phyloP scores from a whole-genome alignment of 2,888 invertebrate genomes.

The Leptopterna dolabrata region DNA sequence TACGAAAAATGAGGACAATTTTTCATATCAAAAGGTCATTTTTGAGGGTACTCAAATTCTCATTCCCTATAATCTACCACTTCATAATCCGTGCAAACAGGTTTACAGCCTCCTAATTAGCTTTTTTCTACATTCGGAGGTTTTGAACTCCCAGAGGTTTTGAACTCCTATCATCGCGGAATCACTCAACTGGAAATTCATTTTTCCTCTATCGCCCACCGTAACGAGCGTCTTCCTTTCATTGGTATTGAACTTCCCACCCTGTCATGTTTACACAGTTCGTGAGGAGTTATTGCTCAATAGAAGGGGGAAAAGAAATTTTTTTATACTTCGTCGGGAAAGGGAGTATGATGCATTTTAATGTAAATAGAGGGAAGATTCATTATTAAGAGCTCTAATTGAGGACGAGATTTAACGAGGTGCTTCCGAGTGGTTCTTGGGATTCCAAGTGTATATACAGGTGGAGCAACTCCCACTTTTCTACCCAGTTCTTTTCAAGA shows the following conservation, averaged over 20 bases:
- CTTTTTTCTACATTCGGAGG: neutral
- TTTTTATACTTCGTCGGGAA: neutral
- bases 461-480: neutral
- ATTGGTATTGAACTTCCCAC: neutral
- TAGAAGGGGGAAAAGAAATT: neutral
- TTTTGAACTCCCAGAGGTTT: neutral
- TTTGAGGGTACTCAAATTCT: too few species aligned
- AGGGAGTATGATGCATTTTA: neutral
- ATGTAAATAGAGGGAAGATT: slow-evolving; percentile 9
- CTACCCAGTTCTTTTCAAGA: neutral
- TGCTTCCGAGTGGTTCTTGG: neutral
- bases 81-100: too few species aligned
- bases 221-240: slow-evolving; percentile 23
- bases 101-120: neutral
- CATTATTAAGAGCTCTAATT: slow-evolving; percentile 10
- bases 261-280: slow-evolving; percentile 30
- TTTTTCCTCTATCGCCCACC: neutral
- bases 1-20: too few species aligned
- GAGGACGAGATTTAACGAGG: neutral
- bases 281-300: neutral
- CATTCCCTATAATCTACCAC: too few species aligned
- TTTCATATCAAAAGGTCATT: too few species aligned
- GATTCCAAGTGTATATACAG: neutral
- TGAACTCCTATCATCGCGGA: neutral
- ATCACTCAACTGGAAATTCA: neutral